Evolutionary conservation across 2,888 invertebrate species (phyloP), one percentile per base, ranked within the genome.

Genomic region (Ichneumoninae sp.): DNA sequence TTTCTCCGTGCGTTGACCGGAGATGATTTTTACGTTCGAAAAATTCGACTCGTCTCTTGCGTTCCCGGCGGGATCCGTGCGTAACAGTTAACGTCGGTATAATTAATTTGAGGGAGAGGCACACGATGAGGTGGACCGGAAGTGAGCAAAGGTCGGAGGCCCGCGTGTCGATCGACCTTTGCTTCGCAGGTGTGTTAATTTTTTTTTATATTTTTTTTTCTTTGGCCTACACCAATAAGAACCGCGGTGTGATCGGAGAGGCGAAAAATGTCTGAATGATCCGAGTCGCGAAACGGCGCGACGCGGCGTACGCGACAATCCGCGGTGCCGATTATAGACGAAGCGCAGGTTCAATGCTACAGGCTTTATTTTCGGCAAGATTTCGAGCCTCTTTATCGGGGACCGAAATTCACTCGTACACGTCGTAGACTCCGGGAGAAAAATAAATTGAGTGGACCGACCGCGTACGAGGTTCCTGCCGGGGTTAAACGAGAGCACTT

Each of bases 401-500:
- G 16, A 60, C 10, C 26, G 13, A 30, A 60, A 72, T 57, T 30
- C 16, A 26, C 60, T 22, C 16, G 7, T n/a, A 7, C 1, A 16
- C 22, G 22, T 22, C 33, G 5, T 5, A 2, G 1, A 16, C 16
- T 3, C 6, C n/a, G 68, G 3, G 22, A 44, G 68, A 47, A 26
- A 68, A 44, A 22, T 40, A 44, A 44, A 16, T 26, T 10, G 44
- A 26, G 44, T 26, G 44, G 68, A 62, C 30, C 60, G 62, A 19
- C 47, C 62, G 60, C 62, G 40, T 5, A 16, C 52, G 69, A 78
- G 62, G 36, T 68, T 78, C n/a, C 71, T 13, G 71, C 22, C 71
- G 84, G 75, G 86, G 82, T 84, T 78, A 84, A 86, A 82, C 69
- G 86, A 52, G 80, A 86, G 81, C 81, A 86, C 77, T 77, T 84